These are phyloP conservation scores for Sarcophaga carnaria DNA, from an alignment of 2,888 invertebrate species.

Conservation along the genomic window DNA sequence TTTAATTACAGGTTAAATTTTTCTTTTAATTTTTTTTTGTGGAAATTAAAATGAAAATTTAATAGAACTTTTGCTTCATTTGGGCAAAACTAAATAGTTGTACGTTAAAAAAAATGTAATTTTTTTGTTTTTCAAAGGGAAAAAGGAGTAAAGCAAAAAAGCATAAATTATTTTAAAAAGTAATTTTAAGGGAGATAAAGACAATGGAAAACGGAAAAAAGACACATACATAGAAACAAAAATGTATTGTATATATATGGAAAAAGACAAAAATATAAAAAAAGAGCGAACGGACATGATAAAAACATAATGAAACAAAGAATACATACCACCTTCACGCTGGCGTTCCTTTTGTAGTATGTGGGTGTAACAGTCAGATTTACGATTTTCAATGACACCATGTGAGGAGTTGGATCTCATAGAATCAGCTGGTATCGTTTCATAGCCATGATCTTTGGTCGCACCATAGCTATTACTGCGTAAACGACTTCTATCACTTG, in stretches of 20 bases:
- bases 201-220: constrained; percentile 57
- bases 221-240: constrained; percentile 68
- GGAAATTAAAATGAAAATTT: constrained; percentile 72
- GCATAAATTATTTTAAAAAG: constrained; percentile 68
- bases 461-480: constrained; percentile 81
- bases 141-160: constrained; percentile 66
- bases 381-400: constrained; percentile 77
- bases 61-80: constrained; percentile 75
- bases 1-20: constrained; percentile 33
- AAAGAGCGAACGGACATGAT: not conserved
- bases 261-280: constrained; percentile 15
- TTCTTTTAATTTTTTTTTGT: constrained; percentile 37
- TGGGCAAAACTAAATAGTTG: constrained; percentile 76
- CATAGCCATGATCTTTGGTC: constrained; percentile 85
- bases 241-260: constrained; percentile 20
- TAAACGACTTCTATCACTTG: constrained; percentile 80
- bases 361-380: constrained; percentile 81
- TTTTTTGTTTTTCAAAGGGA: constrained; percentile 58
- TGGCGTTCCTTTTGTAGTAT: constrained; percentile 80
- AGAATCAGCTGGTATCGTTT: constrained; percentile 83
- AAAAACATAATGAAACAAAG: constrained; percentile 16
- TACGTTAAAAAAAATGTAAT: constrained; percentile 30
- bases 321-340: constrained; percentile 75
- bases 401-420: constrained; percentile 70
- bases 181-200: constrained; percentile 49